Conservation (phyloP, 2,888 invertebrate genomes). For the Drosophila neonasuta region DNA sequence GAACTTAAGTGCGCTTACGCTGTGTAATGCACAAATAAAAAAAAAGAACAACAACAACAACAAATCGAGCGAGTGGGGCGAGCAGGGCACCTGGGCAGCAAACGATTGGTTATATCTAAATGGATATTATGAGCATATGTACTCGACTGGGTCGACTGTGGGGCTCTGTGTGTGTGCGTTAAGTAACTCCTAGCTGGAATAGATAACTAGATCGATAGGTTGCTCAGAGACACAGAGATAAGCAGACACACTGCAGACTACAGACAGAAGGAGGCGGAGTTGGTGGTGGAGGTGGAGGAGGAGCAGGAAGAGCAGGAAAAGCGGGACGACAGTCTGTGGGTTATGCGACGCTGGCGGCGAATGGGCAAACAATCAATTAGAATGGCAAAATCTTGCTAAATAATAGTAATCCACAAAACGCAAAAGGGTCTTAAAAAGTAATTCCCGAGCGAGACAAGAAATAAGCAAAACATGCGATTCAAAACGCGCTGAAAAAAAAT, state of each 20-base stretch:
- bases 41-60: conserved; percentile 31
- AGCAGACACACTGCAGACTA: conserved; percentile 33
- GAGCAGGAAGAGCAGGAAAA: conserved; percentile 1
- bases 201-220: conserved; percentile 75
- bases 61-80: conserved; percentile 18
- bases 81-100: conserved; percentile 24
- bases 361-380: conserved; percentile 75
- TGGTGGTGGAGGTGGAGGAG: background rate
- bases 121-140: conserved; percentile 75
- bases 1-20: conserved; percentile 73
- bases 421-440: conserved; percentile 73
- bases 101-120: conserved; percentile 69
- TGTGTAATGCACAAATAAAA: conserved; percentile 75
- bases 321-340: conserved; percentile 1
- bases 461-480: conserved; percentile 34
- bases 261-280: too few relatives aligned
- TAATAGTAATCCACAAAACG: conserved; percentile 72
- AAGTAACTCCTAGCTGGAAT: conserved; percentile 63
- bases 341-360: conserved; percentile 17
- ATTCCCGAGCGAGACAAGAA: conserved; percentile 59
- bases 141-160: conserved; percentile 18
- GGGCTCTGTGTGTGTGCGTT: conserved; percentile 23
- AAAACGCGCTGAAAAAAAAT: conserved; percentile 23
- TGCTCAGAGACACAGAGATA: conserved; percentile 60
- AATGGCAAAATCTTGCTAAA: conserved; percentile 73